Evolutionary conservation across 1,140 invertebrate species (phyloP), one percentile per base, ranked within the genome.

Genomic region (Leptinotarsa lineolata): DNA sequence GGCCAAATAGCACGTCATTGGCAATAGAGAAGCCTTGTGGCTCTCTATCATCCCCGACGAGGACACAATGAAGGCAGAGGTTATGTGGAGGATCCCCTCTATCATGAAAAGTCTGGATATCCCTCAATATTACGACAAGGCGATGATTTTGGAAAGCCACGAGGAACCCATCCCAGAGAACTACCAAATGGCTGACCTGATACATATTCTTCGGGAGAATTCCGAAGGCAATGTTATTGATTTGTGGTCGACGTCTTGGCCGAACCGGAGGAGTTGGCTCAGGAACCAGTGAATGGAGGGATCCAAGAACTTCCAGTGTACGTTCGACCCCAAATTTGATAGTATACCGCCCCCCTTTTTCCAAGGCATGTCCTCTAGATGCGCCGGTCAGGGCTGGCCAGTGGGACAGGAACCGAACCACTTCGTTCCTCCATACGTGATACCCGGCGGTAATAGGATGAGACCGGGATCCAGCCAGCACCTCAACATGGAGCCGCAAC

Each of bases 161-260:
- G 88, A 90, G 44, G 96, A 97, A 85, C 93, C 96, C 2, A 95
- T 97, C 76, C 83, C 91, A 69, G 95, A 97, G 85, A 89, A 88
- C 11, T 90, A 92, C 78, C 90, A 91, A 76, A 89, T 90, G 66
- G 88, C 88, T 2, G 94, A 96, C 81, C 92, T 94, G 3, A 91
- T 91, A 75, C 86, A 90, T 8, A 97, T 98, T 85, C 95, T 95
- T 5, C 85, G 97, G 66, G 94, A 97, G 75, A 95, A 97, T 87
- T 91, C 92, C 0, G 93, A 92, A 2, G 92, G 92, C 81, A 89
- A 90, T 59, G 93, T 75, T 89, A 81, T 94, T 21, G 93, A 94
- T 81, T 92, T 92, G 79, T 89, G 90, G 75, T 86, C 86, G 61
- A 88, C 90, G 78, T 88, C 92, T 3, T 95, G 93, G 93, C 94